Base-by-base conservation (phyloP, 2,888 invertebrate species). In the Campoplex nolae region DNA sequence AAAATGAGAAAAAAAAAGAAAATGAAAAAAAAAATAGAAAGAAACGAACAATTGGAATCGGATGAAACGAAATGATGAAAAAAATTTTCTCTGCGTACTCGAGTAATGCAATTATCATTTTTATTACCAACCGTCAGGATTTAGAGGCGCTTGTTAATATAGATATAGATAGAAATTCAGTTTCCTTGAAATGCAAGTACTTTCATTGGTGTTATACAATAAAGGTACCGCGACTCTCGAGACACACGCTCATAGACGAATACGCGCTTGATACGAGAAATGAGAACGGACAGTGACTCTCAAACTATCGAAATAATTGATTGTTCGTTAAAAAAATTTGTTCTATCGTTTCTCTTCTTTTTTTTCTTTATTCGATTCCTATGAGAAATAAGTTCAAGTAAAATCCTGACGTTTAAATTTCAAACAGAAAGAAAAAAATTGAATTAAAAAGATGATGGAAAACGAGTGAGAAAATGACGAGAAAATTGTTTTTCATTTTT, bases 141-240 rank as follows among this genome's bases (percentile, higher is more conserved):
- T 62, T 62, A 62, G 62, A 62, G 13, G 32, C 62, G 28, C 32
- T 32, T 62, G 13, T 32, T 62, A 23, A 32, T 62, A n/a, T 62
- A 62, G 2, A 74, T 35, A 16, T 28, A 51, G 1, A 38, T 18
- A 8, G n/a, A 35, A 18, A 11, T 9, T 38, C n/a, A 13, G 89
- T 90, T 90, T 89, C 86, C 89, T 90, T 90, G 81, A 86, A 89
- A 88, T 82, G 28, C 16, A 90, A 91, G 92, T 91, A 93, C 92
- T 93, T 93, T 93, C 93, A 92, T 93, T 92, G 92, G 89, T 92
- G 92, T 93, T 93, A 93, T 93, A 92, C 93, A 93, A 93, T 92
- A 90, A 92, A 62, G 78, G 91, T 56, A 78, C 78, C 85, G 82
- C 91, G 90, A 89, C 91, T 91, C 91, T 3, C 90, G 90, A 90